Base-by-base conservation (phyloP, 37 sponge, comb jelly and placozoan species). In the Diacarnus erythraeanus region DNA sequence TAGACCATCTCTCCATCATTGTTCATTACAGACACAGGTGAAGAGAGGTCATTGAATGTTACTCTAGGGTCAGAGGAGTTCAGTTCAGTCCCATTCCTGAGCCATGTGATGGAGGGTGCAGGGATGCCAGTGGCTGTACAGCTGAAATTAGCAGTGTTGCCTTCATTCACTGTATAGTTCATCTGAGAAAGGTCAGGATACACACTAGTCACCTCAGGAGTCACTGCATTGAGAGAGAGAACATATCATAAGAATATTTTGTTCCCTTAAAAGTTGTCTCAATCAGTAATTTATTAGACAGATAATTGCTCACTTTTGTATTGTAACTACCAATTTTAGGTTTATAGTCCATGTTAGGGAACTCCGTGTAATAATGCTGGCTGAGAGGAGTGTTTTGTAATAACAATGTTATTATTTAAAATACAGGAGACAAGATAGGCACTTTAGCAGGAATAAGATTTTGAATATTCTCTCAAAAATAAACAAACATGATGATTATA, bases 41-140 rank as follows among this genome's bases (percentile, higher is more conserved):
- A 17, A 69, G 69, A 69, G 18, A 12, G 39, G 10, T 6, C 26
- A 8, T 42, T 29, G 26, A 72, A n/a, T 23, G 54, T 72, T 15
- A 76, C 77, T 39, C 77, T 38, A 36, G 77, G 8, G 23, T 61
- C 42, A 60, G 38, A 27, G 10, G 31, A 4, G 38, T 43, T 72
- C 47, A 76, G 27, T 34, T 38, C 42, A 4, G 36, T 34, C 36
- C 61, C 77, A 59, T 51, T 51, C 26, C 77, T 76, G 40, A 61
- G 10, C 77, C 77, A 84, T 40, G 77, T 59, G 84, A 86, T 86
- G 58, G 75, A 43, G 29, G 86, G 80, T 34, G 80, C 41, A 42
- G 86, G 86, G 75, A 80, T 74, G 57, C 80, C 80, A 80, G 86
- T 80, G 75, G 86, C 86, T 61, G 72, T 35, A 69, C 86, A 86